phyloP scores from a whole-genome alignment of 2,113 vertebrate genomes.

The Tetrao urogallus region DNA sequence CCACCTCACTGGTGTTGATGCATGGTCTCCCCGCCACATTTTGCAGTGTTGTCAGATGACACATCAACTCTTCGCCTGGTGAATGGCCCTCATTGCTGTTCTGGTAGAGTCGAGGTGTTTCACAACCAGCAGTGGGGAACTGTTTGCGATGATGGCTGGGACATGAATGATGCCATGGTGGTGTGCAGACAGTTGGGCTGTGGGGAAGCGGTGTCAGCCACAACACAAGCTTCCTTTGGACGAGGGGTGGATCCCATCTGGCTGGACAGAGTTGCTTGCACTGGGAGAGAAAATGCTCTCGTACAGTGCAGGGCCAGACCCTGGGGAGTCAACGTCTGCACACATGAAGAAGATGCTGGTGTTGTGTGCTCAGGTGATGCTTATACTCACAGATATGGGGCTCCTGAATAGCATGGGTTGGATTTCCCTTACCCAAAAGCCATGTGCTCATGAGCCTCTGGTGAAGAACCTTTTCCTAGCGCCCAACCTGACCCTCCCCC shows the following conservation, averaged over 20 bases:
- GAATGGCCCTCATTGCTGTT: neutral
- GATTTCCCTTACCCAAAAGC: neutral
- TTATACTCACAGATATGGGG: neutral
- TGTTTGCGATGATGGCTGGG: slow-evolving; percentile 88
- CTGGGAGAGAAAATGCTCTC: neutral
- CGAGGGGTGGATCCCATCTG: neutral
- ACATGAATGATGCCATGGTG: slow-evolving; percentile 61
- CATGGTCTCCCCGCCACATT: neutral
- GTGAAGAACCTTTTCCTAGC: neutral
- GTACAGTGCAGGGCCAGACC: neutral
- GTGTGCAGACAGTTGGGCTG: slow-evolving; percentile 53
- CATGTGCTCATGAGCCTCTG: neutral
- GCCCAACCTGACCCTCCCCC: neutral
- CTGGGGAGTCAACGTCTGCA: neutral
- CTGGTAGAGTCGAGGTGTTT: slow-evolving; percentile 77
- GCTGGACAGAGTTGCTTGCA: neutral
- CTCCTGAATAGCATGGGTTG: neutral
- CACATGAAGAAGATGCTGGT: neutral
- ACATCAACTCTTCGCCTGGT: neutral
- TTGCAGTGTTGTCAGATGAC: neutral
- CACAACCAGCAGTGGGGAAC: slow-evolving; percentile 90
- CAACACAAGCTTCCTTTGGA: neutral
- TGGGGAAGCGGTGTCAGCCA: slow-evolving; percentile 50
- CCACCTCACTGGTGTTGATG: neutral
- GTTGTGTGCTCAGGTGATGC: neutral